A percentile compares a stretch with the other conserved stretches of the same genome.
Evolutionary conservation across 2,888 invertebrate species (phyloP).

Genomic region (Lamproptera curius): DNA sequence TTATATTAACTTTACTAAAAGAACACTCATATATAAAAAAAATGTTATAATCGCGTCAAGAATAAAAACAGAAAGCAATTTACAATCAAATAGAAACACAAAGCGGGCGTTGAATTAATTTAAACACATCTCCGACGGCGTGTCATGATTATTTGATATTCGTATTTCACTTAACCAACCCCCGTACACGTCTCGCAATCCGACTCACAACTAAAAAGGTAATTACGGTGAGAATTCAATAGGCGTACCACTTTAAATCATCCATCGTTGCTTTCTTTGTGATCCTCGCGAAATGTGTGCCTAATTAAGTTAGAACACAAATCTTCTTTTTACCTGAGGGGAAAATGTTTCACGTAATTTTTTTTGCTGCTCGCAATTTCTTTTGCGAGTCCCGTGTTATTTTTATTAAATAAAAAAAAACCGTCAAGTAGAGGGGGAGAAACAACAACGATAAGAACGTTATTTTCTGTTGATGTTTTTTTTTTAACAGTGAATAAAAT

Average conservation of each 20-base stretch:
- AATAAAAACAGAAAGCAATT: no score
- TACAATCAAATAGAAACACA: neutral
- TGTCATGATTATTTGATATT: neutral
- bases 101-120: neutral
- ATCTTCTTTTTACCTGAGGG: conserved; percentile 18
- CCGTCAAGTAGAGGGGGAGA: neutral
- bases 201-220: conserved; percentile 10
- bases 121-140: neutral
- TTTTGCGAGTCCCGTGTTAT: conserved; percentile 7
- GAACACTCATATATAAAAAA: no score
- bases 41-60: no score
- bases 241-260: conserved; percentile 9
- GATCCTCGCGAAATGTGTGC: conserved; percentile 11
- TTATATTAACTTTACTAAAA: no score
- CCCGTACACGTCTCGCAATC: neutral
- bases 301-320: conserved; percentile 20
- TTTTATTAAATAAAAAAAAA: conserved; percentile 5
- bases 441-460: neutral
- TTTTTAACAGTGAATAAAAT: no score
- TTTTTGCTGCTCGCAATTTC: conserved; percentile 7
- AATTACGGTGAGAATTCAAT: conserved; percentile 13
- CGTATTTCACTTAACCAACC: neutral
- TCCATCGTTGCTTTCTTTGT: conserved; percentile 11
- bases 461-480: neutral
- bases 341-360: conserved; percentile 16